These are phyloP conservation scores for Abramis brama DNA, from an alignment of 2,113 vertebrate species.

Conservation along the genomic window DNA sequence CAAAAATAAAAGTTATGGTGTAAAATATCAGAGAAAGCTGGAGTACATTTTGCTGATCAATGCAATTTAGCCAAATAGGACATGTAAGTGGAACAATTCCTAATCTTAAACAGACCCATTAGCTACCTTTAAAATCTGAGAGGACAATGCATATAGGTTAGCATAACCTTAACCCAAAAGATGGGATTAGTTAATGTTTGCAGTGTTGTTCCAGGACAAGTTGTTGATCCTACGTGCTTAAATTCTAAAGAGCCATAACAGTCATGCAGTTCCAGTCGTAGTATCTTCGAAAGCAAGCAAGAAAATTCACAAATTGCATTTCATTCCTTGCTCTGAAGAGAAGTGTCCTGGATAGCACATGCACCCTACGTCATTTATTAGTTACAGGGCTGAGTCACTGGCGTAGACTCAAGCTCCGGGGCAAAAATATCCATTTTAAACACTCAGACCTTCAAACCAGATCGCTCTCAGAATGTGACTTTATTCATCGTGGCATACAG, in stretches of 20 bases:
- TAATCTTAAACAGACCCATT: not conserved
- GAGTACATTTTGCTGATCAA: not conserved
- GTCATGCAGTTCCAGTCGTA: not conserved
- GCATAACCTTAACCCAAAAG: not conserved
- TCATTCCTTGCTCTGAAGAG: not conserved
- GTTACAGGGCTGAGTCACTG: constrained; percentile 32
- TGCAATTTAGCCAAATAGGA: not conserved
- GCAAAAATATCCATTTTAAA: constrained; percentile 31
- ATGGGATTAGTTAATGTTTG: not conserved
- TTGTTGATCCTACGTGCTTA: not conserved
- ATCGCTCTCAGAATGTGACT: not conserved
- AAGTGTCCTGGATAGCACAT: constrained; percentile 25
- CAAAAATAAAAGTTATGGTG: not conserved
- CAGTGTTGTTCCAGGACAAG: not conserved
- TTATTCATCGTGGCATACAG: constrained; percentile 14
- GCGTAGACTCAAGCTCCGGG: constrained; percentile 22
- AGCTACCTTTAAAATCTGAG: not conserved
- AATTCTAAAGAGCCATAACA: not conserved
- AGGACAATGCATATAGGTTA: not conserved
- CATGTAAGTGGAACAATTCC: not conserved
- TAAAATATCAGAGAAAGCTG: not conserved
- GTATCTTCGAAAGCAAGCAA: not conserved
- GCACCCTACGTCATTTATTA: not conserved
- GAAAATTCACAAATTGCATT: not conserved
- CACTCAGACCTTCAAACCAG: constrained; percentile 40